Evolutionary conservation across 2,113 vertebrate species (phyloP), one percentile per base, ranked within the genome.

Genomic region (Paratilapia polleni): DNA sequence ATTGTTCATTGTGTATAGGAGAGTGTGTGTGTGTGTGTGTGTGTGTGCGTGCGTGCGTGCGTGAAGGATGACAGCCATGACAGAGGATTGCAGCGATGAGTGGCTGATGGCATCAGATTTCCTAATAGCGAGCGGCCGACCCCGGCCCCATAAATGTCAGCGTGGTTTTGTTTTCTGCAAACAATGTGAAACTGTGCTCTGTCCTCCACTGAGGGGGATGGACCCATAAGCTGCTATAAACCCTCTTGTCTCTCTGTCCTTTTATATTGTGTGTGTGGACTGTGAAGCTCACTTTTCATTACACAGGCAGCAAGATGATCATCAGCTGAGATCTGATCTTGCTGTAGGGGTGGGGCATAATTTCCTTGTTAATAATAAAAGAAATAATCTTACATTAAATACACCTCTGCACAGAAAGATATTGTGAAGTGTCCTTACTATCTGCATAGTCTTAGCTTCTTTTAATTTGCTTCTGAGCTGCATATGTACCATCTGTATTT

Each of bases 81-180:
- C 76, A 85, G 84, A 82, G 86, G 89, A 93, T 87, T 88, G 88
- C 84, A 79, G 82, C 88, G 89, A 90, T 80, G 84, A 88, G 85
- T 78, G 84, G 78, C 62, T 22, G 49, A 41, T 28, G 49, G 93
- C 89, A 80, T 94, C 83, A 20, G 62, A 90, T 96, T 95, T 90
- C 94, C 88, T 66, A 68, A 80, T 78, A 62, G 89, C 74, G 26
- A 82, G 75, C 8, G 13, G 41, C 19, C 76, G 64, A 88, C 91
- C 90, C 56, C 47, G 19, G 63, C 66, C 57, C 49, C 19, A 79
- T 87, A 95, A 95, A 95, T 95, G 94, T 95, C 95, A 95, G 2
- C 84, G 43, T 74, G 93, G 91, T 94, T 95, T 95, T 94, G 88
- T 95, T 95, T 94, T 93, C 88, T 86, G 87, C 82, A 90, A 84